Conservation (phyloP, 1,140 invertebrate genomes). For the Ooceraea biroi region DNA sequence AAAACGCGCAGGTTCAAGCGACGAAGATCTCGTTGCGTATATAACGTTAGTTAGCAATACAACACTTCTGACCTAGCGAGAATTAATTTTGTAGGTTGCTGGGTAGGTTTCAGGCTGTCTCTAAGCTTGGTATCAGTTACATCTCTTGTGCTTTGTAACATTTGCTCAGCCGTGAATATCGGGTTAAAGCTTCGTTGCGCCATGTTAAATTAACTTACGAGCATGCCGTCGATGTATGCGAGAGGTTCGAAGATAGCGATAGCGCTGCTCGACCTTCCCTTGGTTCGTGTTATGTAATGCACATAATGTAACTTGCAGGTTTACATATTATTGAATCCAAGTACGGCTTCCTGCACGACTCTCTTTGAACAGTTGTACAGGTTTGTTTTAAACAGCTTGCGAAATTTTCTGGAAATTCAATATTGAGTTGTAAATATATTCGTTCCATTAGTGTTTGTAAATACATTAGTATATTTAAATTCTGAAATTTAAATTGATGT, state of each 20-base stretch:
- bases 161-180: conserved; percentile 46
- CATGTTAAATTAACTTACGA: conserved; percentile 47
- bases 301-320: conserved; percentile 13
- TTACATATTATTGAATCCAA: conserved; percentile 35
- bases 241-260: conserved; percentile 21
- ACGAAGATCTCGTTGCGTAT: background rate
- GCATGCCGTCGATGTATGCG: conserved; percentile 1
- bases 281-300: conserved; percentile 17
- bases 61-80: conserved; percentile 21
- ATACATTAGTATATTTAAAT: background rate
- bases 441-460: too few relatives aligned
- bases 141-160: conserved; percentile 49
- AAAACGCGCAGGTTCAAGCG: background rate
- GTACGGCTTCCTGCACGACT: background rate
- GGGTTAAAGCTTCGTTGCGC: conserved; percentile 43
- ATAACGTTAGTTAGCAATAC: background rate
- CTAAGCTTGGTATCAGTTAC: conserved; percentile 26
- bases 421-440: background rate
- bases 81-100: conserved; percentile 36
- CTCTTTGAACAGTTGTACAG: too few relatives aligned
- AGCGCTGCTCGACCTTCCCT: conserved; percentile 4
- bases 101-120: conserved; percentile 7
- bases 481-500: too few relatives aligned
- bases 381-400: background rate
- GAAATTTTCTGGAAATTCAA: background rate